Evolutionary conservation across 2,888 invertebrate genomes (phyloP), one percentile per base, ranked within the genome.

Genomic region (Entomobrya multifasciata): DNA sequence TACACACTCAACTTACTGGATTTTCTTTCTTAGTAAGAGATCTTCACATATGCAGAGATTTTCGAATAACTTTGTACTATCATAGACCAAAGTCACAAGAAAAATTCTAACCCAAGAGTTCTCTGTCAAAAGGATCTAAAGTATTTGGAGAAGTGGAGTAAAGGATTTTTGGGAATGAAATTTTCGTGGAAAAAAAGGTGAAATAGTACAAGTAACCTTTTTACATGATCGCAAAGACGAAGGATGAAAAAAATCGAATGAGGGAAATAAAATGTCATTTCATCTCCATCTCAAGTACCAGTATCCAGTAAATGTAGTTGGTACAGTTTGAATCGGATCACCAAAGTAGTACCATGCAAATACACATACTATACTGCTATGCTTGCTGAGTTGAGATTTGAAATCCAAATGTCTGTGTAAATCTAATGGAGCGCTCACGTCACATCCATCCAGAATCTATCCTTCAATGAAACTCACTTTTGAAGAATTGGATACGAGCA

Each of bases 361-460:
- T 30, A 30, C 4, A 62, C 27, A 30, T 62, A 62, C 8, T 10
- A 10, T 55, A 17, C 20, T 10, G 8, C 10, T 17, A 65, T 17
- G 41, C 17, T 27, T 30, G 17, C 30, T 27, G 5, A n/a, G n/a
- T n/a, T n/a, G n/a, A n/a, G n/a, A n/a, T n/a, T n/a, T n/a, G n/a
- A n/a, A n/a, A n/a, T 13, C n/a, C 62, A 65, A 65, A 44, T 22
- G 41, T 41, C 20, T 67, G 41, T 22, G 62, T 41, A 77, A 77
- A 77, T 77, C 60, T 60, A 77, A 77, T 77, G 47, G 77, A 77
- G 77, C 77, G 77, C 60, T 60, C 60, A 62, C 25, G n/a, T n/a
- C n/a, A n/a, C n/a, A n/a, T n/a, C n/a, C n/a, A n/a, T n/a, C n/a
- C n/a, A n/a, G n/a, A n/a, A n/a, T n/a, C n/a, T n/a, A 57, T 77